Base-by-base conservation (phyloP, 2,113 vertebrate species). In the Tenebrosternarchus preto region DNA sequence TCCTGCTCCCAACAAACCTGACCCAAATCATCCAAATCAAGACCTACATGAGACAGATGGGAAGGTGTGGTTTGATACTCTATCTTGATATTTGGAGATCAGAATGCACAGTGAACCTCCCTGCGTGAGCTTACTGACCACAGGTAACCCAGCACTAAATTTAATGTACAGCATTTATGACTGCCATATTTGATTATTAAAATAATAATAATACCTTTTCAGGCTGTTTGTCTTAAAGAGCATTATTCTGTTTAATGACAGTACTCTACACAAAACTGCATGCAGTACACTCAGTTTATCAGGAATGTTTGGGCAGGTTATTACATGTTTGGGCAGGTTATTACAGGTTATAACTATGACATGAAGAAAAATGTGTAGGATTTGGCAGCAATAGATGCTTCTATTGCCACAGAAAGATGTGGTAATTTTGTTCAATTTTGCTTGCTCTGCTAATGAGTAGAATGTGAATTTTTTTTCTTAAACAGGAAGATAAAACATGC, bases 361-460 rank as follows among this genome's bases (percentile, higher is more conserved):
- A 20, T 73, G 27, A 74, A 59, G 16, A 36, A 36, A 33, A 36
- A 22, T 74, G 43, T 33, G 63, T 36, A n/a, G 19, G 20, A 8
- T 36, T 19, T 36, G 31, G 63, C 63, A 36, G 19, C 33, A 36
- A 36, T 31, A 17, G 63, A 36, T 67, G 29, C 31, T 67, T 77
- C 50, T 69, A 24, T 64, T 77, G 7, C 55, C 43, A 55, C 61
- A 68, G 55, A 64, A 69, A 7, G 29, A 67, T 36, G n/a, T 46
- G 12, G 16, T 69, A 4, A 63, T 72, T 36, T 50, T 46, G 7
- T 64, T 64, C 1, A 15, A 16, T 27, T 33, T 19, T 11, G 8
- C 19, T 46, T 16, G 20, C 31, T 67, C 29, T 50, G 43, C 29
- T 24, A 31, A 24, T 57, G 60, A 17, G 29, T 12, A 27, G 20